Base-by-base conservation (phyloP, 2,888 invertebrate genomes). In the Galeruca laticollis region DNA sequence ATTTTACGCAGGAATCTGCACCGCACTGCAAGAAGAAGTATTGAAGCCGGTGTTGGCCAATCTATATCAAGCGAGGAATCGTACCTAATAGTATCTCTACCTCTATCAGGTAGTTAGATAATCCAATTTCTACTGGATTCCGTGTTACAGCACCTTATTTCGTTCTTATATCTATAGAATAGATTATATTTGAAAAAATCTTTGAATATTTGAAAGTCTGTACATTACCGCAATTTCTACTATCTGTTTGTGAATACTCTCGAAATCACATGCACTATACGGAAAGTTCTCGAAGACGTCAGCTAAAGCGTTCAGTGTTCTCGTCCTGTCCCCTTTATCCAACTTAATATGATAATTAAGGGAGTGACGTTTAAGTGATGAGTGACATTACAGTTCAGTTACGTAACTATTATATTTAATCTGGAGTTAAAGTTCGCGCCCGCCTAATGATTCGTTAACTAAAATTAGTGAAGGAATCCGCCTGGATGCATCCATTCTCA, bases 401-500 rank as follows among this genome's bases (percentile, higher is more conserved):
- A 81, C 82, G 81, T 79, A 84, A 84, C 85, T 84, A 84, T 85
- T 85, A 85, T 85, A 85, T 84, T 84, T 85, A 84, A 85, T 84
- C 85, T 84, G 81, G 81, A 84, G 84, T 84, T 84, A 82, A 83
- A 84, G 82, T 84, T 84, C 79, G 79, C 75, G 79, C 74, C 74
- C 76, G 83, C 80, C 81, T 84, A 85, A 85, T 85, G 84, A 84
- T 82, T 82, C 84, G 85, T 84, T 84, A 84, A 85, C 80, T 81
- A 80, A 80, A 82, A 82, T 83, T 82, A 82, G 77, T 72, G 73
- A 73, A 76, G 73, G 73, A 73, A 73, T 75, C 70, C 64, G 71
- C 70, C 76, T 80, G 81, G 79, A 81, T 82, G 80, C 80, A 79
- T 77, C 78, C 74, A 77, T 78, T 78, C 78, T 75, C 75, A 73